Evolutionary conservation across 2,797 vertebrate genomes (phyloP), one percentile per base, ranked within the genome.

Genomic region (Myotis myotis): DNA sequence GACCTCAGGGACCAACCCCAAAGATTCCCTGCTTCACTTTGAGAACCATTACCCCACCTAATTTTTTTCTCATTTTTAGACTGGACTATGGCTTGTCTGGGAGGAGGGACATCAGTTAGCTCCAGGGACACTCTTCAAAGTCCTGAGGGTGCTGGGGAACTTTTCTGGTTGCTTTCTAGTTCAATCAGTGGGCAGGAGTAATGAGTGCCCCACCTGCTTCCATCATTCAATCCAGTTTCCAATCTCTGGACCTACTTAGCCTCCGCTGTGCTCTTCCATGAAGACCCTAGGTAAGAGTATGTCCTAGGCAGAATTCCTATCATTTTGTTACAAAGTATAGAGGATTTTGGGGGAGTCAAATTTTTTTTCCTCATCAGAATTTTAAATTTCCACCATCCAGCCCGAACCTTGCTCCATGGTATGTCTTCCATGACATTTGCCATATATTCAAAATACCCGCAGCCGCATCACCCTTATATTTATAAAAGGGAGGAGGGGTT

Each of bases 391-490:
- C 13, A 20, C n/a, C n/a, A 33, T 62, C 25, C 36, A 36, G 51
- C 49, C 12, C 1, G 10, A 85, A 51, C 57, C 74, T 89, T 84
- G 44, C 19, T 88, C 17, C 19, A 1, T 44, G 22, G 53, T 84
- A 28, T 72, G 53, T 86, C 89, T 88, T 92, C 89, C 33, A 68
- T 62, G 89, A 88, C 85, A 82, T 62, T 64, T 76, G 60, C 70
- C 88, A 17, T 90, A 70, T 91, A 93, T 94, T 80, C 86, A 93
- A 87, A 93, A 79, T 12, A 55, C 68, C 91, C 64, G 90, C n/a
- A 8, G 53, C 16, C 20, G 20, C 70, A 33, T 94, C 66, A 8
- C 44, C 28, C 16, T 93, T 53, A 33, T n/a, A 15, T 86, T 96
- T 93, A 75, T 91, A 91, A 91, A 92, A 57, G 25, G 75, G 55